Conservation (phyloP, 2,888 invertebrate species). For the Ochropleura plecta region DNA sequence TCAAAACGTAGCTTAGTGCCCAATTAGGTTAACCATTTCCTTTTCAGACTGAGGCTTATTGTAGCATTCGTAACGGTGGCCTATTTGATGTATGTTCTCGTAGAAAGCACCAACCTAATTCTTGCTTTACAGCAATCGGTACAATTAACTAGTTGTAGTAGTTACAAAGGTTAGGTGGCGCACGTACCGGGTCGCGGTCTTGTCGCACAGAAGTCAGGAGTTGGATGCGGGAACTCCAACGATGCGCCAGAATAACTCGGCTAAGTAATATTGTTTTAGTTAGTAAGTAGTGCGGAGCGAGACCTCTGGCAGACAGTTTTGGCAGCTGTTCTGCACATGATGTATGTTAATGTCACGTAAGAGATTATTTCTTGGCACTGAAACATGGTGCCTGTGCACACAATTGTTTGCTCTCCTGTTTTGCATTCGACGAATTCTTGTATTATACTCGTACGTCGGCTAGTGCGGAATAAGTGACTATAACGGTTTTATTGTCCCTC, state of each 20-base stretch:
- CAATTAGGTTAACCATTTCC: constrained; percentile 48
- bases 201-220: constrained; percentile 43
- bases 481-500: constrained; percentile 57
- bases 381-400: constrained; percentile 75
- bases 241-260: constrained; percentile 71
- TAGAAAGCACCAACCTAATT: constrained; percentile 34
- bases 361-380: constrained; percentile 89
- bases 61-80: constrained; percentile 35
- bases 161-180: constrained; percentile 26
- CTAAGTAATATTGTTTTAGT: constrained; percentile 88
- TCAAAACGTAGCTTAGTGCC: constrained; percentile 28
- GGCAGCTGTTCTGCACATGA: constrained; percentile 85
- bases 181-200: constrained; percentile 38
- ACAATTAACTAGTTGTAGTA: constrained; percentile 21
- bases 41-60: constrained; percentile 40
- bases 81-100: constrained; percentile 18
- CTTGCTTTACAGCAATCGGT: constrained; percentile 16
- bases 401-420: constrained; percentile 83
- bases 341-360: constrained; percentile 88
- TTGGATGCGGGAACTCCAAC: constrained; percentile 35
- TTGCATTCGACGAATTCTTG: constrained; percentile 74
- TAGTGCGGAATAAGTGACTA: constrained; percentile 62
- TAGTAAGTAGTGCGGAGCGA: constrained; percentile 81
- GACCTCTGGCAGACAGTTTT: constrained; percentile 84
- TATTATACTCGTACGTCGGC: constrained; percentile 59